Conservation (phyloP, 2,888 invertebrate genomes). For the Gymnocheta viridis region DNA sequence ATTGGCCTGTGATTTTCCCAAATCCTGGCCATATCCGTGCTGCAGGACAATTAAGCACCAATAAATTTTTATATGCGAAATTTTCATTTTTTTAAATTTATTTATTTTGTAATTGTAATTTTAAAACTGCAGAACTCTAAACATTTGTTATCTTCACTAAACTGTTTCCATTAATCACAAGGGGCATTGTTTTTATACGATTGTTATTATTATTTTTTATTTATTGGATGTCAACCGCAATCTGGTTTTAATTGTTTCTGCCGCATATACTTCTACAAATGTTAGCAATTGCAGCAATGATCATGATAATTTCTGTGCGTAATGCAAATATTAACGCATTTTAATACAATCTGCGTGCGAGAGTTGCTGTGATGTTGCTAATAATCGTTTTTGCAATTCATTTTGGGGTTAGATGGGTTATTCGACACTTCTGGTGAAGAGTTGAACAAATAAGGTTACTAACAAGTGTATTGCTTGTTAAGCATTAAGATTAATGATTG, state of each 20-base stretch:
- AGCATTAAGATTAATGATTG: neutral
- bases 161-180: conserved; percentile 44
- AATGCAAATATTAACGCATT: conserved; percentile 7
- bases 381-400: neutral
- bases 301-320: conserved; percentile 31
- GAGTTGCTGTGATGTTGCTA: neutral
- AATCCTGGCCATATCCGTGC: conserved; percentile 36
- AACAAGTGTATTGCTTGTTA: neutral
- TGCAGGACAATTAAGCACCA: conserved; percentile 41
- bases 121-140: conserved; percentile 10
- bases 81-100: conserved; percentile 25
- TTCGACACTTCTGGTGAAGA: conserved; percentile 30
- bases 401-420: conserved; percentile 15
- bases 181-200: conserved; percentile 60
- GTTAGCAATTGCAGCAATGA: conserved; percentile 27
- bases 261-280: conserved; percentile 34
- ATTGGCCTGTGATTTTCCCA: conserved; percentile 53
- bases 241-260: conserved; percentile 57
- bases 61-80: conserved; percentile 12
- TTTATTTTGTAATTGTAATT: neutral
- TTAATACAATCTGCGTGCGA: conserved; percentile 69
- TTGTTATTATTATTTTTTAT: neutral
- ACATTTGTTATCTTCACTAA: conserved; percentile 34
- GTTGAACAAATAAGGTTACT: conserved; percentile 43
- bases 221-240: conserved; percentile 55